Evolutionary conservation across 2,888 invertebrate species (phyloP), one percentile per base, ranked within the genome.

Genomic region (Sarcophaga subvicina): DNA sequence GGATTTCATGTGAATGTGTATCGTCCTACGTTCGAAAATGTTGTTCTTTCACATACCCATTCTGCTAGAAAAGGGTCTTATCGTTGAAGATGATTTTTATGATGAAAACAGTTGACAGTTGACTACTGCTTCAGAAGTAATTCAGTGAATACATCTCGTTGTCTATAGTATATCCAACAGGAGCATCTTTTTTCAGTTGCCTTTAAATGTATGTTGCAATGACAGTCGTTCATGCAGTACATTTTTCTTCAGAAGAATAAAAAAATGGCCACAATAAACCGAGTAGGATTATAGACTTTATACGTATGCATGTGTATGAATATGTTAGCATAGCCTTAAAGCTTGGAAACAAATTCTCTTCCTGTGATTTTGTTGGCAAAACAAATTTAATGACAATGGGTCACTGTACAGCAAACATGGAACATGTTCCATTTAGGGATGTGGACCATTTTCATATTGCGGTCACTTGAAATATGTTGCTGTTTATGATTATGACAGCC

Each of bases 341-440:
- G 71, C 49, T 77, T 60, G 66, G 10, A 63, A 71, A 64, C 37
- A 62, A 25, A 60, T 71, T 66, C 59, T 71, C 47, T 67, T 66
- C 60, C 59, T 71, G 25, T 67, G 11, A 64, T 45, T 75, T 64
- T 81, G 49, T 37, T 70, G 45, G 45, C 45, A 10, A 47, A 77
- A 60, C 17, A 12, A 54, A 4, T 76, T 67, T 71, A 49, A 76
- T 82, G 67, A 76, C 47, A 71, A 59, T 60, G 14, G 54, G 14
- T 12, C 17, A 14, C 17, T 54, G 14, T 14, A 8, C 8, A 37
- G 54, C 3, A 17, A 12, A 54, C 17, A 54, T 14, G 4, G 54
- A 54, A 54, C 4, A 54, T 54, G 54, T 54, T 54, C 17, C 54
- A 54, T 17, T 54, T 54, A 10, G 37, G 8, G 8, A 4, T 63